These are phyloP conservation scores for Unio delphinus DNA, from an alignment of 2,888 invertebrate genomes.

Conservation along the genomic window DNA sequence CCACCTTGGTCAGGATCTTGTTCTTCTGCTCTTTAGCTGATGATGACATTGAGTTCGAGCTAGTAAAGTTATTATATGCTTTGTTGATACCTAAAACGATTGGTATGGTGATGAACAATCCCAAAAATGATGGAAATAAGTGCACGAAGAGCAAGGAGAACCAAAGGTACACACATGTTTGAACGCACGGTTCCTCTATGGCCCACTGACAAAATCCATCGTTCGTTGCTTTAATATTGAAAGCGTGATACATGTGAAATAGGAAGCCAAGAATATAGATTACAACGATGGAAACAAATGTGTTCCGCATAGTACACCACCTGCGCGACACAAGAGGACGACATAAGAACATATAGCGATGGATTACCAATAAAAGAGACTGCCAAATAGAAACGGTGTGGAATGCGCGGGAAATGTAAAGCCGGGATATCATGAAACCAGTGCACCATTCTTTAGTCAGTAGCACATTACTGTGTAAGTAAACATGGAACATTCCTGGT, in stretches of 20 bases:
- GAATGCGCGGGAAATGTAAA: constrained; percentile 30
- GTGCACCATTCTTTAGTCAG: constrained; percentile 29
- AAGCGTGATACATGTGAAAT: constrained; percentile 33
- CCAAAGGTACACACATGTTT: constrained; percentile 34
- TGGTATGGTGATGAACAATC: constrained; percentile 9
- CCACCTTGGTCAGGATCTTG: constrained; percentile 18
- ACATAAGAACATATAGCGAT: constrained; percentile 35
- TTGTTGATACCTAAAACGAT: constrained; percentile 9
- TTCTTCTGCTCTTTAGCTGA: constrained; percentile 1
- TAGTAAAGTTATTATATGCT: background rate
- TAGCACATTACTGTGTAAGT: constrained; percentile 6
- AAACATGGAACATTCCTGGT: constrained; percentile 27
- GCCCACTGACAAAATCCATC: constrained; percentile 24
- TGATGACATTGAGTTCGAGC: background rate
- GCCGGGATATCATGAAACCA: constrained; percentile 19
- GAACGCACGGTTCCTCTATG: constrained; percentile 19
- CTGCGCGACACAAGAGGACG: constrained; percentile 26
- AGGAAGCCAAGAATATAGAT: constrained; percentile 31
- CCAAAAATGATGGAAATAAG: constrained; percentile 16
- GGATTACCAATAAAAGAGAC: constrained; percentile 30
- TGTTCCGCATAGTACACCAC: constrained; percentile 26
- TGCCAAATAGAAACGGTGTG: constrained; percentile 48
- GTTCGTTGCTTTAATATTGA: constrained; percentile 20
- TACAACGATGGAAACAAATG: constrained; percentile 19
- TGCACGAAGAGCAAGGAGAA: constrained; percentile 17